Percentiles rank a stretch among this genome's conserved stretches.
phyloP scores from a whole-genome alignment of 2,888 invertebrate genomes.

The Leptopterna dolabrata region DNA sequence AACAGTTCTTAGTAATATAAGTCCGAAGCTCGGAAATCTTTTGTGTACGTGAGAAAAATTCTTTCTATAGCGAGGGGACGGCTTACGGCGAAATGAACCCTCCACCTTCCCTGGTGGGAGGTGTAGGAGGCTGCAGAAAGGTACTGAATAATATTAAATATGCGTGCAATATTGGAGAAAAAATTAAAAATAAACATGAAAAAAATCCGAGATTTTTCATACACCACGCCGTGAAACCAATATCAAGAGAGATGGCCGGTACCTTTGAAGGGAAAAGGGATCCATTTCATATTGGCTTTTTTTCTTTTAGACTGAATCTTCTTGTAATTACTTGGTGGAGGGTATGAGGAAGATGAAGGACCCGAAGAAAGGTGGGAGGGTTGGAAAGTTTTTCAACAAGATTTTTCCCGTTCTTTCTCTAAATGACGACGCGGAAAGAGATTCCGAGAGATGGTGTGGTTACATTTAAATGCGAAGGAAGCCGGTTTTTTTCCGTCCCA shows the following conservation, averaged over 20 bases:
- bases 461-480: constrained; percentile 53
- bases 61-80: neutral
- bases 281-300: neutral
- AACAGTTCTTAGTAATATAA: neutral
- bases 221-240: neutral
- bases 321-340: neutral
- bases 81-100: neutral
- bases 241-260: neutral
- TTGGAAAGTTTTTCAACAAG: neutral
- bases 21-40: neutral
- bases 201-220: neutral
- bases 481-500: constrained; percentile 25
- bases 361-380: neutral
- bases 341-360: neutral
- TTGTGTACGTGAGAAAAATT: neutral
- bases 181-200: neutral
- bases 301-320: neutral
- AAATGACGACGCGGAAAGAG: neutral
- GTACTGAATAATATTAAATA: neutral
- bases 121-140: neutral
- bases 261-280: neutral
- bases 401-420: neutral
- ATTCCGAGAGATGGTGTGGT: constrained; percentile 8
- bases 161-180: neutral
- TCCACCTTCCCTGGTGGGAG: neutral